These are phyloP conservation scores for Protobothrops flavoviridis DNA, from an alignment of 2,113 vertebrate genomes.

Conservation along the genomic window DNA sequence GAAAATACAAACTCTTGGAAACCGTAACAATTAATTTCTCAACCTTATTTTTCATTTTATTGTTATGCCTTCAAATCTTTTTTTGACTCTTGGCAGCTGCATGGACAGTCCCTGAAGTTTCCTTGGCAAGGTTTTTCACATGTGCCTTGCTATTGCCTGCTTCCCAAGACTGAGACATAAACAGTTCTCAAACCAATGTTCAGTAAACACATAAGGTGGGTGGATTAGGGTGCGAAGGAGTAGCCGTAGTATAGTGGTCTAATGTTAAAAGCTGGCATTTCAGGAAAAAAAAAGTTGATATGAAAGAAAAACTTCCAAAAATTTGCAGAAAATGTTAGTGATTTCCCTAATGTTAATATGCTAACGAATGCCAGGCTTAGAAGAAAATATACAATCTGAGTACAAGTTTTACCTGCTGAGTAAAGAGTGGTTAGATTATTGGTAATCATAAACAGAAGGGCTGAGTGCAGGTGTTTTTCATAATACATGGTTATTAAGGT, in stretches of 20 bases:
- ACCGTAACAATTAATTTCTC: not conserved
- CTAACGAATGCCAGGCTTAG: not conserved
- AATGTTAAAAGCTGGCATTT: not conserved
- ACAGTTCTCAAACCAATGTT: not conserved
- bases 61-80: not conserved
- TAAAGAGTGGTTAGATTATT: not conserved
- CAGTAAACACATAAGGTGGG: not conserved
- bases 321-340: not conserved
- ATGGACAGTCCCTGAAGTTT: too few species aligned
- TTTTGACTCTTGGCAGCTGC: not conserved
- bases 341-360: not conserved
- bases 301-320: not conserved
- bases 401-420: not conserved
- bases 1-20: not conserved
- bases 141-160: not conserved
- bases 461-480: not conserved
- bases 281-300: rapidly evolving
- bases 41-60: not conserved
- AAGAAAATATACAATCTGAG: too few species aligned
- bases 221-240: not conserved
- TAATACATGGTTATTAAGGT: not conserved
- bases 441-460: not conserved
- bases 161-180: not conserved
- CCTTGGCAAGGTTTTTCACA: not conserved
- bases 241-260: not conserved